Percentiles rank a stretch among this genome's conserved stretches.
phyloP scores from a whole-genome alignment of 2,797 vertebrate species.

The Sardinella longiceps region DNA sequence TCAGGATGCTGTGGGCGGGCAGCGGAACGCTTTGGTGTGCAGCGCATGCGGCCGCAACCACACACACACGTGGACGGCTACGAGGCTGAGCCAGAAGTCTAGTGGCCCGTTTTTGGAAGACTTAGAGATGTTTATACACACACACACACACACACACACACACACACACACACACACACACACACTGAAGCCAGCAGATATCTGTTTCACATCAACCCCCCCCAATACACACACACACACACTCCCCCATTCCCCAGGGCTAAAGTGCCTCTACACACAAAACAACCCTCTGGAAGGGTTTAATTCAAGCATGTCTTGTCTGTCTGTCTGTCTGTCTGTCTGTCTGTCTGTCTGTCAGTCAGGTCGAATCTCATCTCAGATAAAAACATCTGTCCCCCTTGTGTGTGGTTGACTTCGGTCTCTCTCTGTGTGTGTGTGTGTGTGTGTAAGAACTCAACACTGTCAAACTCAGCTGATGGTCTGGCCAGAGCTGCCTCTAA shows the following conservation, averaged over 20 bases:
- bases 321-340: too few species aligned
- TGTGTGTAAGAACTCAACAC: too few species aligned
- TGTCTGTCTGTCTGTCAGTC: too few species aligned
- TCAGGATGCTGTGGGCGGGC: neutral
- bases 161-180: too few species aligned
- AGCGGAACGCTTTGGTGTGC: neutral
- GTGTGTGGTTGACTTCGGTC: neutral
- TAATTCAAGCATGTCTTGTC: slow-evolving; percentile 38
- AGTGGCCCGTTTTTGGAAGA: slow-evolving; percentile 47
- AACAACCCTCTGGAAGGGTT: slow-evolving; percentile 34
- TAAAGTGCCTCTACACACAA: slow-evolving; percentile 54
- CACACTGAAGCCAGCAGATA: slow-evolving; percentile 42
- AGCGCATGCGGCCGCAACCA: neutral
- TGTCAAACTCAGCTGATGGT: neutral
- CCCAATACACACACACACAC: neutral
- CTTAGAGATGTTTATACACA: slow-evolving; percentile 37
- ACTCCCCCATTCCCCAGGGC: neutral
- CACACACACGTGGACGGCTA: neutral
- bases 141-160: too few species aligned
- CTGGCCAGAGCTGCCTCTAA: too few species aligned
- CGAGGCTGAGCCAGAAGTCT: slow-evolving; percentile 30
- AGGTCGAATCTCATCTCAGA: slow-evolving; percentile 37
- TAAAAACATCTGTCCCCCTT: slow-evolving; percentile 35
- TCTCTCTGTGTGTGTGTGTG: too few species aligned
- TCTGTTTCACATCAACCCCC: slow-evolving; percentile 53